phyloP scores from a whole-genome alignment of 92 coral and sea anemone species.

The Actinernus sp. region DNA sequence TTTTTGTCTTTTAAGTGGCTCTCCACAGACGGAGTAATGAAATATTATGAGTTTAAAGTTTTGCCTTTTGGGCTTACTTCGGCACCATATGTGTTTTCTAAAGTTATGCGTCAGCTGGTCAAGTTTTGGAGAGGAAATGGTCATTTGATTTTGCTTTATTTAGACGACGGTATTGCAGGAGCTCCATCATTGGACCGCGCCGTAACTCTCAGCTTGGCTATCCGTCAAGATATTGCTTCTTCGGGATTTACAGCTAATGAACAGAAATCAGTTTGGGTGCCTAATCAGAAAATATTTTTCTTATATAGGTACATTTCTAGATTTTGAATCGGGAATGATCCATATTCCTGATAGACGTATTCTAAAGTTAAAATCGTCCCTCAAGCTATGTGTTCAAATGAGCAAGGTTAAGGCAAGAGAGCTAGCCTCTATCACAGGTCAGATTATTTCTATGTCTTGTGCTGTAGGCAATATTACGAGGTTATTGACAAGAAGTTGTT shows the following conservation, averaged over 20 bases:
- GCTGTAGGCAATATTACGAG: constrained; percentile 55
- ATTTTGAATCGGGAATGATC: constrained; percentile 45
- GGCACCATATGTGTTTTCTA: constrained; percentile 62
- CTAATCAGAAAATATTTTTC: constrained; percentile 29
- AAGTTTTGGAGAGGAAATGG: constrained; percentile 55
- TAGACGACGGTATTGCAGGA: constrained; percentile 57
- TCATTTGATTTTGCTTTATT: constrained; percentile 4
- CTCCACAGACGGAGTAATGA: constrained; percentile 18
- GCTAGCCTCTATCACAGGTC: constrained; percentile 55
- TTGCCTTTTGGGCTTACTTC: constrained; percentile 57
- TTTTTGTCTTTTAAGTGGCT: constrained; percentile 52
- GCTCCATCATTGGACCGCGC: constrained; percentile 8
- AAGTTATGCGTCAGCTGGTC: constrained; percentile 56
- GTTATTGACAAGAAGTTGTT: constrained; percentile 44
- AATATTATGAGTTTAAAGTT: constrained; percentile 39
- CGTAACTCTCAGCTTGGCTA: constrained; percentile 7
- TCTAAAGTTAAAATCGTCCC: constrained; percentile 32
- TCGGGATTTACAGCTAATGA: constrained; percentile 59
- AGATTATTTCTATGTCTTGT: constrained; percentile 55
- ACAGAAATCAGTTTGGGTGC: constrained; percentile 42
- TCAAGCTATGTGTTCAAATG: constrained; percentile 12
- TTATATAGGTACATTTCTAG: constrained; percentile 39
- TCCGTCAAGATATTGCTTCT: constrained; percentile 36
- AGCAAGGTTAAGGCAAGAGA: constrained; percentile 5
- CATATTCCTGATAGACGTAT: constrained; percentile 31